These are phyloP conservation scores for Proterorhinus semilunaris DNA, from an alignment of 2,113 vertebrate genomes.

Conservation along the genomic window DNA sequence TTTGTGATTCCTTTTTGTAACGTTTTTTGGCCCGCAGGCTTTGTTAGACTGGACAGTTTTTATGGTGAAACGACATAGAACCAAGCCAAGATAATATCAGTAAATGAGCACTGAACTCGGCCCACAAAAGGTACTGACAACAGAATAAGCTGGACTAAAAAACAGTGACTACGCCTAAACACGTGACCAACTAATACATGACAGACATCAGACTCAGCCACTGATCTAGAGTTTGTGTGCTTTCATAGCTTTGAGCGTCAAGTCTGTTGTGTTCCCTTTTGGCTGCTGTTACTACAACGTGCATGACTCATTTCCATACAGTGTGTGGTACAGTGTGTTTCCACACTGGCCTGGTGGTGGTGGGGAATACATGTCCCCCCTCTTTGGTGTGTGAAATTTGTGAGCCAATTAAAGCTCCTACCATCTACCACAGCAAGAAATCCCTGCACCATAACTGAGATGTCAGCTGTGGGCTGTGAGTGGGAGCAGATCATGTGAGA, in stretches of 20 bases:
- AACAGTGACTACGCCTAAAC: too few species aligned
- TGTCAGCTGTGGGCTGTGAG: background rate
- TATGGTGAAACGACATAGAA: too few species aligned
- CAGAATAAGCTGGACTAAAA: too few species aligned
- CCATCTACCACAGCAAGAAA: background rate
- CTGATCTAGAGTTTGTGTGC: constrained; percentile 19
- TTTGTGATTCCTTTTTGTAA: too few species aligned
- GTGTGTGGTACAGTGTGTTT: constrained; percentile 29
- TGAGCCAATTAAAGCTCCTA: background rate
- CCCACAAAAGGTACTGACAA: too few species aligned
- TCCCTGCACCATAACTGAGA: background rate
- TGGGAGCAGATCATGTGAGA: background rate
- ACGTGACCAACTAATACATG: background rate
- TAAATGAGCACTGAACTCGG: too few species aligned
- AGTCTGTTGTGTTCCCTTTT: constrained; percentile 39
- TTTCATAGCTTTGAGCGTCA: constrained; percentile 31
- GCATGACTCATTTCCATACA: constrained; percentile 49
- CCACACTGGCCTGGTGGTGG: constrained; percentile 15
- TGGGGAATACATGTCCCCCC: background rate
- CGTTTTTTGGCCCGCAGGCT: too few species aligned
- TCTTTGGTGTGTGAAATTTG: background rate
- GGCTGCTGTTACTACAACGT: constrained; percentile 48
- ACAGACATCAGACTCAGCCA: background rate
- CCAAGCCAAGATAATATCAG: too few species aligned
- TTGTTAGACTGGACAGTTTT: too few species aligned